Evolutionary conservation across 2,888 invertebrate genomes (phyloP).

Genomic region (Yponomeuta plumbellus): DNA sequence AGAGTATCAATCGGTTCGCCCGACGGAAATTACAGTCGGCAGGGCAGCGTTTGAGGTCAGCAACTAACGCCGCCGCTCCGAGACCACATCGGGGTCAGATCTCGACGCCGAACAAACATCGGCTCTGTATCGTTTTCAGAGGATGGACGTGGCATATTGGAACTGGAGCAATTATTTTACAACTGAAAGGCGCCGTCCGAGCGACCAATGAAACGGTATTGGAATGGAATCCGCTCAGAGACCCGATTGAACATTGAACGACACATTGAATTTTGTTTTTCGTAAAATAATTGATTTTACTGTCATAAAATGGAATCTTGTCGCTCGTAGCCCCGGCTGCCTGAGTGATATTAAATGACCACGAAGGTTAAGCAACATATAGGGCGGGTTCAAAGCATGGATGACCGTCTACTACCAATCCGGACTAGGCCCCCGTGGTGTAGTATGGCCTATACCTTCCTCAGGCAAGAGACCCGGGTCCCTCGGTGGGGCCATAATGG

Average conservation of each 20-base stretch:
- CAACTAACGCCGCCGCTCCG: not conserved
- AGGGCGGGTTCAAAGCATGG: too few species aligned
- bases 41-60: not conserved
- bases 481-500: too few species aligned
- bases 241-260: too few species aligned
- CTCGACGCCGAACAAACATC: not conserved
- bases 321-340: too few species aligned
- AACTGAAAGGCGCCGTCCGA: not conserved
- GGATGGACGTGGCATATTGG: not conserved
- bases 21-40: not conserved
- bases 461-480: too few species aligned
- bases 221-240: not conserved
- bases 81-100: constrained; percentile 2
- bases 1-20: not conserved
- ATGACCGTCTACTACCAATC: too few species aligned
- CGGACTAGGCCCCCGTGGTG: too few species aligned
- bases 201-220: not conserved
- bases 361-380: too few species aligned
- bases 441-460: too few species aligned
- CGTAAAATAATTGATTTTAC: too few species aligned
- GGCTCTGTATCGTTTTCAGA: not conserved
- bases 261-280: not conserved
- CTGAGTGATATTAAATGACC: too few species aligned
- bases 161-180: not conserved
- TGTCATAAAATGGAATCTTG: too few species aligned